Evolutionary conservation across 2,888 invertebrate species (phyloP).

Genomic region (Pogonocherus hispidulus): DNA sequence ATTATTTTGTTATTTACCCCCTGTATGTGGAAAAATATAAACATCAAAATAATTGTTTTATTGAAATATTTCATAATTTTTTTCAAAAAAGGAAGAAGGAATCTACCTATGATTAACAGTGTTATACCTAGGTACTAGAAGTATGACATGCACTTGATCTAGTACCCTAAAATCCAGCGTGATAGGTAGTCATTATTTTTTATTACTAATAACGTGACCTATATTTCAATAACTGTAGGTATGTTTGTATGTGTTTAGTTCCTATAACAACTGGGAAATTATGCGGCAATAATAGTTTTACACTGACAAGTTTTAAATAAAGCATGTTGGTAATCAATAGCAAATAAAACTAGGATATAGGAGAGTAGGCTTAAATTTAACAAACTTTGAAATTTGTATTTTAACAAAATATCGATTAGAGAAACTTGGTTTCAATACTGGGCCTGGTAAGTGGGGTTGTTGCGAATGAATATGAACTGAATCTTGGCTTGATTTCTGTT

Average conservation of each 20-base stretch:
- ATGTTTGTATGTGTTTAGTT: conserved; percentile 23
- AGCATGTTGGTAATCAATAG: not conserved
- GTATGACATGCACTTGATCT: not conserved
- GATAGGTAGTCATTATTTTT: not conserved
- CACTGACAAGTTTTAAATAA: not conserved
- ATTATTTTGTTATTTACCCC: not conserved
- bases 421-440: too few species aligned
- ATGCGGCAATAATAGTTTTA: not conserved
- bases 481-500: too few species aligned
- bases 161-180: not conserved
- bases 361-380: too few species aligned
- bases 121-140: too few species aligned
- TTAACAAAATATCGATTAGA: too few species aligned
- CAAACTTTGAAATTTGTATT: too few species aligned
- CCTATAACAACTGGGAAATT: conserved; percentile 26
- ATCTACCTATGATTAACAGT: too few species aligned
- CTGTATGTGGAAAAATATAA: not conserved
- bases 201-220: conserved; percentile 8
- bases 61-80: not conserved
- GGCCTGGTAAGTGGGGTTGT: too few species aligned
- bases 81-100: too few species aligned
- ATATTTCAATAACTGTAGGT: not conserved
- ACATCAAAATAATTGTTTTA: not conserved
- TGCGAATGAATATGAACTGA: too few species aligned
- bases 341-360: not conserved